Evolutionary conservation across 1,140 invertebrate species (phyloP).

Genomic region (Nymphalis io): DNA sequence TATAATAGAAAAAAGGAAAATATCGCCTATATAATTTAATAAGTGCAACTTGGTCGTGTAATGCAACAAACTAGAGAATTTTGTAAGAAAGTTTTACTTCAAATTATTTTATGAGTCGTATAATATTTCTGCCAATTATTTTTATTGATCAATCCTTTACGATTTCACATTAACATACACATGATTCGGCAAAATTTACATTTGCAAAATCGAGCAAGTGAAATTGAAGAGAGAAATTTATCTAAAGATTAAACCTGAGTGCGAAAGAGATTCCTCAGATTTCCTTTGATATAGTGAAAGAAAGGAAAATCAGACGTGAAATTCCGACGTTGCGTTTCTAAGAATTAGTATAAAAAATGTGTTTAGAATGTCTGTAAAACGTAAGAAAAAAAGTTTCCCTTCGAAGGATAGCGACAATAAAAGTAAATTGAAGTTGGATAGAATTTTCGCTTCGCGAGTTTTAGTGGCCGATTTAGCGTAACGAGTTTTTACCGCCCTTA

Average conservation of each 20-base stretch:
- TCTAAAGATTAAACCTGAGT: conserved; percentile 52
- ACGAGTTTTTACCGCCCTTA: conserved; percentile 78
- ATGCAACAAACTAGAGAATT: too few relatives aligned
- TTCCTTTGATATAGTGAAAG: conserved; percentile 58
- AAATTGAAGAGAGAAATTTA: conserved; percentile 41
- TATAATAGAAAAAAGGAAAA: too few relatives aligned
- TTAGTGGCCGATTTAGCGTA: conserved; percentile 77
- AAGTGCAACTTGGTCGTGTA: too few relatives aligned
- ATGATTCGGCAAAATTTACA: background rate
- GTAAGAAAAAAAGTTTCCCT: conserved; percentile 59
- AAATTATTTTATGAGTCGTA: too few relatives aligned
- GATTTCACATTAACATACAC: background rate
- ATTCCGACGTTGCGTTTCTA: conserved; percentile 54
- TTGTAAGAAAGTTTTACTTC: too few relatives aligned
- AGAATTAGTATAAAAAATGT: conserved; percentile 67
- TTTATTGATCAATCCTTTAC: background rate
- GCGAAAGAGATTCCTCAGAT: conserved; percentile 46
- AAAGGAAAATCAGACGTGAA: conserved; percentile 56
- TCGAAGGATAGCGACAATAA: conserved; percentile 72
- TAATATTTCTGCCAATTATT: too few relatives aligned
- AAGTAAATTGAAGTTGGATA: conserved; percentile 79
- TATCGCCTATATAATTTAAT: too few relatives aligned
- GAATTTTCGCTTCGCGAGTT: conserved; percentile 79
- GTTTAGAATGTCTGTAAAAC: conserved; percentile 63
- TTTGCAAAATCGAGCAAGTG: background rate